Evolutionary conservation across 2,113 vertebrate genomes (phyloP).

Genomic region (Oreochromis spilurus): DNA sequence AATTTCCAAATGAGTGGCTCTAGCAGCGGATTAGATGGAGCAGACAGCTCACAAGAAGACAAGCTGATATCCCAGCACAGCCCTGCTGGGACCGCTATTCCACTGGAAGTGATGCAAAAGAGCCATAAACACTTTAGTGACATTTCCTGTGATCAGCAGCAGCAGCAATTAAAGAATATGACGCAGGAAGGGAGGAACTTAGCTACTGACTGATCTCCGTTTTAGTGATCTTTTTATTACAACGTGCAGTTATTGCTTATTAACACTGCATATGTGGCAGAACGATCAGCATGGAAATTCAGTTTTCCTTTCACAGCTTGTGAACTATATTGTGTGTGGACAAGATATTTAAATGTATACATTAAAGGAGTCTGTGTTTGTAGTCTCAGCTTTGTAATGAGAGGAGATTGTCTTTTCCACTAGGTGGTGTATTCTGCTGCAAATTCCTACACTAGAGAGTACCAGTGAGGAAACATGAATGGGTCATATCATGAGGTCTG

Average conservation of each 20-base stretch:
- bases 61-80: background rate
- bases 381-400: background rate
- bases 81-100: background rate
- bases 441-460: background rate
- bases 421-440: conserved; percentile 5
- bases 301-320: background rate
- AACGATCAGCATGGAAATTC: background rate
- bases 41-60: background rate
- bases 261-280: background rate
- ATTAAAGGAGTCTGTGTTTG: background rate
- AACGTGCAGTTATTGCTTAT: background rate
- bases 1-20: background rate
- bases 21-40: background rate
- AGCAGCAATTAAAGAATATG: background rate
- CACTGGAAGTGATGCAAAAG: background rate
- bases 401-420: background rate
- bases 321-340: background rate
- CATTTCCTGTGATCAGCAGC: background rate
- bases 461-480: background rate
- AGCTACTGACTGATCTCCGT: background rate
- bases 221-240: background rate
- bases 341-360: background rate
- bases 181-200: background rate
- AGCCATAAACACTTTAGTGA: background rate
- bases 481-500: background rate